These are phyloP conservation scores for Eleutherodactylus coqui DNA, from an alignment of 2,797 vertebrate species.

Conservation along the genomic window DNA sequence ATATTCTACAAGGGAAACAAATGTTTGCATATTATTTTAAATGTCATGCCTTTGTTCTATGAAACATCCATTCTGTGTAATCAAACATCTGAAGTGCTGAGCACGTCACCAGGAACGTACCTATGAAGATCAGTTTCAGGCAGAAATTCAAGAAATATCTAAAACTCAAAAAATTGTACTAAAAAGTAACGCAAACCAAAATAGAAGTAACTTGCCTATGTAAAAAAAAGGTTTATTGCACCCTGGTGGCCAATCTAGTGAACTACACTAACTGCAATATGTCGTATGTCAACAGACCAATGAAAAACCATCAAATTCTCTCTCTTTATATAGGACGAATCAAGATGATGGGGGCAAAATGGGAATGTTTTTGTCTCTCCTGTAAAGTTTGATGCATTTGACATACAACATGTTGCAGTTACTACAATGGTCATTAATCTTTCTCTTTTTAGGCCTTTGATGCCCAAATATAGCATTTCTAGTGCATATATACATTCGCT, in stretches of 20 bases:
- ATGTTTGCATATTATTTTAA: constrained; percentile 39
- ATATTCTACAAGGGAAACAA: constrained; percentile 73
- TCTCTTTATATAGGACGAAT: too few relatives aligned
- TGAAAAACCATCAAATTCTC: too few relatives aligned
- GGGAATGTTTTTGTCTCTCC: too few relatives aligned
- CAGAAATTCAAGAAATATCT: background rate
- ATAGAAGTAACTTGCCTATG: background rate
- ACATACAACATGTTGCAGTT: too few relatives aligned
- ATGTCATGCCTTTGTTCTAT: background rate
- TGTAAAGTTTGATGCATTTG: too few relatives aligned
- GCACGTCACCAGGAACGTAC: background rate
- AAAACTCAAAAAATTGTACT: background rate
- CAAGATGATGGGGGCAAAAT: too few relatives aligned
- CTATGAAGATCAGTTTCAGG: background rate
- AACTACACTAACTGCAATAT: too few relatives aligned
- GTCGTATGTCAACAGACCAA: too few relatives aligned
- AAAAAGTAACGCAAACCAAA: background rate
- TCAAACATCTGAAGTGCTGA: constrained; percentile 25
- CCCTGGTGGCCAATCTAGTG: too few relatives aligned
- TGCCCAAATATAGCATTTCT: background rate
- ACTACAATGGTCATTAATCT: background rate
- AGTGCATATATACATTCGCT: background rate
- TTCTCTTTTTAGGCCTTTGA: background rate
- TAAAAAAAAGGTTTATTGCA: too few relatives aligned
- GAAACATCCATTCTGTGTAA: constrained; percentile 17